Evolutionary conservation across 2,888 invertebrate species (phyloP).

Genomic region (Netelia melanura): DNA sequence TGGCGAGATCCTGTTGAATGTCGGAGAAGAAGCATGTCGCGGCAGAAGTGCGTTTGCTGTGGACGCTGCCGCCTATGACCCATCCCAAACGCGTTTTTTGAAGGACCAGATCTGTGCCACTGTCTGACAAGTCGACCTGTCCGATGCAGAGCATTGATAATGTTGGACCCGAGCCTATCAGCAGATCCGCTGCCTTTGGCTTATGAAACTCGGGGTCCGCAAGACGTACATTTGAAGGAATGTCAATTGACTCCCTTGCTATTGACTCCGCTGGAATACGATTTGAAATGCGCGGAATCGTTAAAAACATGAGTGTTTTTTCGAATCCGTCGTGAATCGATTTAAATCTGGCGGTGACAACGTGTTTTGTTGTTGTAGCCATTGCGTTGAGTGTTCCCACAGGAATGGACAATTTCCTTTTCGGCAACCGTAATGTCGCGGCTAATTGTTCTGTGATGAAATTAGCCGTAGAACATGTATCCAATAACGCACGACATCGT

Average conservation of each 20-base stretch:
- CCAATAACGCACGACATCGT: constrained; percentile 53
- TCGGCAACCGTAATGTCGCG: constrained; percentile 31
- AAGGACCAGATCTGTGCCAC: no score
- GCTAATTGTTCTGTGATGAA: constrained; percentile 63
- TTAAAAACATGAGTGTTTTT: constrained; percentile 49
- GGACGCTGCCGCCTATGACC: no score
- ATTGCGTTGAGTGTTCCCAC: constrained; percentile 49
- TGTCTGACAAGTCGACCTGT: no score
- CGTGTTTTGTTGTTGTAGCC: constrained; percentile 35
- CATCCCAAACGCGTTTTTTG: no score
- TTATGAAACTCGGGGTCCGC: constrained; percentile 34
- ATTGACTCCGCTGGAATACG: constrained; percentile 40
- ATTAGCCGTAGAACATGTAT: constrained; percentile 62
- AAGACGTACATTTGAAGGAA: constrained; percentile 1
- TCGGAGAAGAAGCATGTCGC: no score
- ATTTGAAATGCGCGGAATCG: constrained; percentile 53
- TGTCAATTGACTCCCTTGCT: not conserved
- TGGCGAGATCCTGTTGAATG: constrained; percentile 25
- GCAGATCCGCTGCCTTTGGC: no score
- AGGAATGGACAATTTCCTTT: constrained; percentile 32
- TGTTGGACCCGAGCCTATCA: no score
- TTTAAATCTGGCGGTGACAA: constrained; percentile 24
- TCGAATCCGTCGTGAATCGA: constrained; percentile 41
- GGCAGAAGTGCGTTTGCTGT: no score
- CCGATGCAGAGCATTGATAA: no score